Evolutionary conservation across 2,797 vertebrate genomes (phyloP).

Genomic region (Schizothorax lantsangensis): DNA sequence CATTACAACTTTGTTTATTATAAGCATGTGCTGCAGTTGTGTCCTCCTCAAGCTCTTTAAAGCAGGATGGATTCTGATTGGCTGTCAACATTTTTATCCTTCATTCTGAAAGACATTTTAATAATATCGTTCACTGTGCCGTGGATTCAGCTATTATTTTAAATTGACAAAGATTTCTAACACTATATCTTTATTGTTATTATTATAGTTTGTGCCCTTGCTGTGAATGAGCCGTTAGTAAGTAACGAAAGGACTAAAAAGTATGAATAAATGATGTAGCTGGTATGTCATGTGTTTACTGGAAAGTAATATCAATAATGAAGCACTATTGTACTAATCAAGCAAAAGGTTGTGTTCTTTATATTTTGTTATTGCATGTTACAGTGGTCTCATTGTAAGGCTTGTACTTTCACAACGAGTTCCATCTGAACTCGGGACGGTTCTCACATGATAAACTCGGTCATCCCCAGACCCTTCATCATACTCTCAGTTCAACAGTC

Average conservation of each 20-base stretch:
- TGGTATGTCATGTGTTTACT: not conserved
- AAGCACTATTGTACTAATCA: not conserved
- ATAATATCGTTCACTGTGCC: not conserved
- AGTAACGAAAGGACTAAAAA: not conserved
- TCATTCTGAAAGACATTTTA: not conserved
- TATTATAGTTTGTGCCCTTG: not conserved
- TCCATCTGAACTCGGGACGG: conserved; percentile 27
- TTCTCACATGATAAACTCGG: conserved; percentile 46
- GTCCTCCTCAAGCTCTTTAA: not conserved
- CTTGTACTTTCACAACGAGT: conserved; percentile 20
- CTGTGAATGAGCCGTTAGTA: not conserved
- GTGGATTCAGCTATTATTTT: not conserved
- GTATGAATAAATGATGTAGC: not conserved
- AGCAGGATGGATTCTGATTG: not conserved
- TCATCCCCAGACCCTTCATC: conserved; percentile 9
- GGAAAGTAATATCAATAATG: not conserved
- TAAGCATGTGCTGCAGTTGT: not conserved
- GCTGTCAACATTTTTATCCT: not conserved
- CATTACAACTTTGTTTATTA: not conserved
- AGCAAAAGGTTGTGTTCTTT: not conserved
- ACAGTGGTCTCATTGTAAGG: conserved; percentile 47
- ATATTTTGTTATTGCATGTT: conserved; percentile 19
- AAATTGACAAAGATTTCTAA: not conserved
- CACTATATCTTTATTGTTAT: not conserved
- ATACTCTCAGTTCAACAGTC: conserved; percentile 23